Percentiles rank a stretch among this genome's conserved stretches.
Evolutionary conservation across 2,113 vertebrate species (phyloP).

Genomic region (Istiophorus platypterus): DNA sequence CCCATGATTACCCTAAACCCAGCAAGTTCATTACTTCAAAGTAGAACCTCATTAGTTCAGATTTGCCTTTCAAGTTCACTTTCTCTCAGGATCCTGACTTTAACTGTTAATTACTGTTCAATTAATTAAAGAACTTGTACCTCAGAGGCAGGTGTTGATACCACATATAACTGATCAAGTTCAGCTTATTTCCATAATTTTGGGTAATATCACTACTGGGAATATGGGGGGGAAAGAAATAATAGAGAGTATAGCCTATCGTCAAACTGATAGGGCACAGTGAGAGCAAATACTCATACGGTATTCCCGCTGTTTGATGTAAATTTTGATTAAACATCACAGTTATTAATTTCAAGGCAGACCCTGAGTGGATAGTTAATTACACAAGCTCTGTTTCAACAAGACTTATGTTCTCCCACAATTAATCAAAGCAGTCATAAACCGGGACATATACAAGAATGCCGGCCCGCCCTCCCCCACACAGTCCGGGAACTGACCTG

Average conservation of each 20-base stretch:
- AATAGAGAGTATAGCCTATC: constrained; percentile 49
- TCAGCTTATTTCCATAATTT: constrained; percentile 68
- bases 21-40: constrained; percentile 80
- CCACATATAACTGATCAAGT: constrained; percentile 63
- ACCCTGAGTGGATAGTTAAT: constrained; percentile 78
- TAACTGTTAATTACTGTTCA: constrained; percentile 79
- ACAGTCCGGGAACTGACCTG: constrained; percentile 43
- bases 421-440: constrained; percentile 75
- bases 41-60: constrained; percentile 80
- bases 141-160: constrained; percentile 78
- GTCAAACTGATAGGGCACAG: constrained; percentile 54
- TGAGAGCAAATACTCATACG: constrained; percentile 63
- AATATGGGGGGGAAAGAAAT: constrained; percentile 43
- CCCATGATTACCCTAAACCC: constrained; percentile 71
- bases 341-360: constrained; percentile 77
- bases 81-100: constrained; percentile 72
- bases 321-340: constrained; percentile 80
- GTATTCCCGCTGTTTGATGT: constrained; percentile 75
- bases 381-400: constrained; percentile 72
- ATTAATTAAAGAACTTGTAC: constrained; percentile 75
- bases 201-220: constrained; percentile 62
- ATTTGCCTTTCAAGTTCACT: constrained; percentile 80
- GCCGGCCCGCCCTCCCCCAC: constrained; percentile 23
- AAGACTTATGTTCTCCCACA: constrained; percentile 62
- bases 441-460: constrained; percentile 54